phyloP scores from a whole-genome alignment of 2,113 vertebrate species.

The Sander lucioperca region DNA sequence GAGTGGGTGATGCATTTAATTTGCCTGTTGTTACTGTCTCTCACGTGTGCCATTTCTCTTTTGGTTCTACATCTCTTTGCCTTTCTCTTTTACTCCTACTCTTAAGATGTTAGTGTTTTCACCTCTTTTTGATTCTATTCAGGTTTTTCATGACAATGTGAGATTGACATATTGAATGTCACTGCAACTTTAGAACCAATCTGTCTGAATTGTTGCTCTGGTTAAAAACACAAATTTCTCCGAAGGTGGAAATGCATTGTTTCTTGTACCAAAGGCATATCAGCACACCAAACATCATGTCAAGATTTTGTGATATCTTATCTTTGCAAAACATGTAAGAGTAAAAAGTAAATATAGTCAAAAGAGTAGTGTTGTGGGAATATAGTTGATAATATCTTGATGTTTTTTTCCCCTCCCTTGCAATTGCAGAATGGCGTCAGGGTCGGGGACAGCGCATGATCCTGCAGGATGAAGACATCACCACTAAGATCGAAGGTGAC shows the following conservation, averaged over 20 bases:
- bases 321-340: neutral
- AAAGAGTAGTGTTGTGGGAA: neutral
- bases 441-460: constrained; percentile 93
- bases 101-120: neutral
- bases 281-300: constrained; percentile 2
- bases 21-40: constrained; percentile 29
- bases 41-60: constrained; percentile 26
- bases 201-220: neutral
- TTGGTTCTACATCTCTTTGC: constrained; percentile 16
- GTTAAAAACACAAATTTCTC: neutral
- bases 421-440: constrained; percentile 93
- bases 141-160: constrained; percentile 4
- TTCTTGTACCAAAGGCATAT: neutral
- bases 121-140: neutral
- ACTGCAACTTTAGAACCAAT: neutral
- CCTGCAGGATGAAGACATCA: constrained; percentile 96
- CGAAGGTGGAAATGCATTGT: neutral
- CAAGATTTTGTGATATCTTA: constrained; percentile 2
- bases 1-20: constrained; percentile 66
- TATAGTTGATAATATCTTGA: neutral
- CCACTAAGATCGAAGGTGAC: constrained; percentile 97
- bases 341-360: constrained; percentile 12
- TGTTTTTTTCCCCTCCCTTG: neutral
- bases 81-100: neutral
- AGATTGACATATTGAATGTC: neutral